phyloP scores from a whole-genome alignment of 2,888 invertebrate genomes.

The Lepidocyrtinus sp. region DNA sequence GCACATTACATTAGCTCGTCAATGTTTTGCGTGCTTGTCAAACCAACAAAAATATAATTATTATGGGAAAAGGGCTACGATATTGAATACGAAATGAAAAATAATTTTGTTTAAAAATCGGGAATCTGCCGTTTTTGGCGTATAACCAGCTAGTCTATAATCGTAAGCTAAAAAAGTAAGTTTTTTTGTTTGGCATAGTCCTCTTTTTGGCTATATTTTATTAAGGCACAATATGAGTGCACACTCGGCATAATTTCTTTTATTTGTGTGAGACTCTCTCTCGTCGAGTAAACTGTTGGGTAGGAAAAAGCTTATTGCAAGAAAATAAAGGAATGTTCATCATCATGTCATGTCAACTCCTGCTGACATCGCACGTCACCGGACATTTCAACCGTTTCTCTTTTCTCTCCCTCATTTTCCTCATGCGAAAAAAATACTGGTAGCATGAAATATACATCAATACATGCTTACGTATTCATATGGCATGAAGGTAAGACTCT shows the following conservation, averaged over 20 bases:
- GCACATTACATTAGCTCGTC: constrained; percentile 39
- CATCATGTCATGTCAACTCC: constrained; percentile 56
- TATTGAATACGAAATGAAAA: constrained; percentile 2
- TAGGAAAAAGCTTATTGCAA: constrained; percentile 30
- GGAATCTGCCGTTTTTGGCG: constrained; percentile 37
- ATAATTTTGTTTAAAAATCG: constrained; percentile 37
- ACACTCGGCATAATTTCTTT: not conserved
- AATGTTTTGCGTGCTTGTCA: constrained; percentile 52
- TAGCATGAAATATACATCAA: constrained; percentile 49
- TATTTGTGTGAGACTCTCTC: not conserved
- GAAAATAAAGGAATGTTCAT: constrained; percentile 55
- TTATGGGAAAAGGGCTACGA: constrained; percentile 28
- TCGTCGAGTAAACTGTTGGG: too few species aligned
- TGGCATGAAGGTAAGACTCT: not conserved
- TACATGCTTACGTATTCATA: not conserved
- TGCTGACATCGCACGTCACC: constrained; percentile 55
- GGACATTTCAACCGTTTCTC: constrained; percentile 57
- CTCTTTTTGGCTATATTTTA: not conserved
- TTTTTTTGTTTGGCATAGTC: not conserved
- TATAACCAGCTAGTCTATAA: not conserved
- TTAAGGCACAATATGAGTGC: not conserved
- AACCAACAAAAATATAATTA: constrained; percentile 44
- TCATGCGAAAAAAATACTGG: constrained; percentile 49
- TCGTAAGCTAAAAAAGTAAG: not conserved
- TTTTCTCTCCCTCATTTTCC: not conserved